Conservation (phyloP, 1,140 invertebrate species). For the Drosophila kikkawai region DNA sequence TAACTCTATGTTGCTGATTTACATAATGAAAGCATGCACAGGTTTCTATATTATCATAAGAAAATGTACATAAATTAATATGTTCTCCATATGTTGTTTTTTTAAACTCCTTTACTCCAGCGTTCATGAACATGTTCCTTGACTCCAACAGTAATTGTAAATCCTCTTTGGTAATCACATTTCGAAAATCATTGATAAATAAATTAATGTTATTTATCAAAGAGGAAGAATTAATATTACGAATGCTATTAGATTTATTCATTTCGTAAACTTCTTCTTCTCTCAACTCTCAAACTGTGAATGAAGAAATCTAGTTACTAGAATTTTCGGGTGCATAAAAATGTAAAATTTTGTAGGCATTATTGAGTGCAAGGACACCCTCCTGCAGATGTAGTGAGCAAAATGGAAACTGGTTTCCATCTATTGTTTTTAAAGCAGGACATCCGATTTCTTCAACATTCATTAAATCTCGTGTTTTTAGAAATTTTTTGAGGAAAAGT, state of each 20-base stretch:
- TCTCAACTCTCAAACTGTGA: no score
- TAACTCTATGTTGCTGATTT: no score
- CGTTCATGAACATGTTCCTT: not conserved
- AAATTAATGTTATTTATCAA: not conserved
- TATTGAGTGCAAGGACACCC: not conserved
- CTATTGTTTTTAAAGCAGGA: not conserved
- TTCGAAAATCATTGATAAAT: not conserved
- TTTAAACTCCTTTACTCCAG: not conserved
- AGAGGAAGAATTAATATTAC: not conserved
- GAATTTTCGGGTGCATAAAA: no score
- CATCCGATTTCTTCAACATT: not conserved
- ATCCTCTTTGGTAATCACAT: not conserved
- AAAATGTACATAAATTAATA: no score
- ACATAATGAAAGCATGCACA: no score
- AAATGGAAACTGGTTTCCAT: not conserved
- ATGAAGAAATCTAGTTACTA: no score
- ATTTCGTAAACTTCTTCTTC: not conserved
- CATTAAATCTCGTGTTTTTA: not conserved
- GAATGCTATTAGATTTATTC: not conserved
- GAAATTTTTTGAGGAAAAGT: not conserved
- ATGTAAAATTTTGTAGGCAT: not conserved
- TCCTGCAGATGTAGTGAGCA: not conserved
- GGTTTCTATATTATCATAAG: no score
- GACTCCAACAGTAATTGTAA: not conserved
- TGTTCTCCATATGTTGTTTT: no score